Conservation (phyloP, 2,888 invertebrate genomes). For the Diachrysia chrysitis region DNA sequence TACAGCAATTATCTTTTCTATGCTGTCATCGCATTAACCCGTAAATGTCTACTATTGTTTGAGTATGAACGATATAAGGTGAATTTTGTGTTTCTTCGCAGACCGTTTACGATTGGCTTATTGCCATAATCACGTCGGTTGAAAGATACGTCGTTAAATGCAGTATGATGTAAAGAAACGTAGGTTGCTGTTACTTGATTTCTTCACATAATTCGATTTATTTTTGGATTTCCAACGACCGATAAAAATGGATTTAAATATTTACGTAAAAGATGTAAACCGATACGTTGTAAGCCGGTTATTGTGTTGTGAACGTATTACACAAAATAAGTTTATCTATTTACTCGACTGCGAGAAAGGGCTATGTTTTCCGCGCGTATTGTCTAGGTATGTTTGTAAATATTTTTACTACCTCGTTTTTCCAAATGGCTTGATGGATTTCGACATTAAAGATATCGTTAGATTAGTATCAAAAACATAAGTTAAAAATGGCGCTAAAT, state of each 20-base stretch:
- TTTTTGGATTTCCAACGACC: not conserved
- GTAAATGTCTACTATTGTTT: slow-evolving; percentile 14
- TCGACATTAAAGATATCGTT: too few relatives aligned
- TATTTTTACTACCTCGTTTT: too few relatives aligned
- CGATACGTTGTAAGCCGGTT: not conserved
- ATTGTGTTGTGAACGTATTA: too few relatives aligned
- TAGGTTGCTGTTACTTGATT: slow-evolving; percentile 5
- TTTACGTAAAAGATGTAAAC: slow-evolving; percentile 2
- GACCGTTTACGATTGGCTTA: slow-evolving; percentile 19
- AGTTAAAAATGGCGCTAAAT: not conserved
- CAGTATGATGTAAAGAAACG: slow-evolving; percentile 5
- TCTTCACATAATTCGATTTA: not conserved
- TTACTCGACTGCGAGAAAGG: too few relatives aligned
- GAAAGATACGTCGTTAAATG: not conserved
- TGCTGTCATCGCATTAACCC: not conserved
- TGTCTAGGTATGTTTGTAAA: too few relatives aligned
- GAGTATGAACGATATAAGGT: slow-evolving; percentile 3
- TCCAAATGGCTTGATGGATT: too few relatives aligned
- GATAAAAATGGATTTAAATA: not conserved
- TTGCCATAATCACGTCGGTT: slow-evolving; percentile 13
- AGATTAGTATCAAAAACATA: too few relatives aligned
- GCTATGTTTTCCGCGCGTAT: too few relatives aligned
- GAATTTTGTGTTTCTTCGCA: slow-evolving; percentile 2
- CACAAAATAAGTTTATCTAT: not conserved
- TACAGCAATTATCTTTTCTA: not conserved